phyloP scores from a whole-genome alignment of 2,797 vertebrate species.

The Leucoraja ocellata region DNA sequence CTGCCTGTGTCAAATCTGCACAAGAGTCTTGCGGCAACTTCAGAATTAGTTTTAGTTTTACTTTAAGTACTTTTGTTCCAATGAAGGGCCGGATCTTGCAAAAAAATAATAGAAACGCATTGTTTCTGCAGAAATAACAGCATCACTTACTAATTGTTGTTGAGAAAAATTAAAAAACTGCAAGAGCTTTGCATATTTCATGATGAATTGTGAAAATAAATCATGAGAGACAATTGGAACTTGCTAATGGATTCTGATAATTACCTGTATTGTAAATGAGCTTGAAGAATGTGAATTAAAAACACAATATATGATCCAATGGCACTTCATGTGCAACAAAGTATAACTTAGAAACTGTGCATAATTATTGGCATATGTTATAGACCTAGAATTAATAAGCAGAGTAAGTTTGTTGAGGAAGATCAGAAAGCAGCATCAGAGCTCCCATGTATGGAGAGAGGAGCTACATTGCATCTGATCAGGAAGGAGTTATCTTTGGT shows the following conservation, averaged over 20 bases:
- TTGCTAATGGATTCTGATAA: slow-evolving; percentile 11
- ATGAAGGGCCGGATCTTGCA: background rate
- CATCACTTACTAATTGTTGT: background rate
- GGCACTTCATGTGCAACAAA: background rate
- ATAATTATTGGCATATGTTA: background rate
- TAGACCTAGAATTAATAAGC: background rate
- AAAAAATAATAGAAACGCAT: background rate
- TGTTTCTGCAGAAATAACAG: background rate
- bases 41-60: background rate
- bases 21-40: background rate
- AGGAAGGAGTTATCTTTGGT: background rate
- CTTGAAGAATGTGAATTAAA: background rate
- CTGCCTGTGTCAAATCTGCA: background rate
- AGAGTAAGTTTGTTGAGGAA: background rate
- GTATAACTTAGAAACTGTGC: background rate
- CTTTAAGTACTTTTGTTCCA: background rate
- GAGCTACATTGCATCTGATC: background rate
- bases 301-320: background rate
- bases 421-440: background rate
- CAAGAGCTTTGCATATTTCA: slow-evolving; percentile 3
- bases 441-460: background rate
- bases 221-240: background rate
- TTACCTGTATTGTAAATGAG: background rate
- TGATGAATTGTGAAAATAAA: slow-evolving; percentile 6
- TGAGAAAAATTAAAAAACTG: background rate